phyloP scores from a whole-genome alignment of 2,113 vertebrate species.

The Anthoscopus minutus region DNA sequence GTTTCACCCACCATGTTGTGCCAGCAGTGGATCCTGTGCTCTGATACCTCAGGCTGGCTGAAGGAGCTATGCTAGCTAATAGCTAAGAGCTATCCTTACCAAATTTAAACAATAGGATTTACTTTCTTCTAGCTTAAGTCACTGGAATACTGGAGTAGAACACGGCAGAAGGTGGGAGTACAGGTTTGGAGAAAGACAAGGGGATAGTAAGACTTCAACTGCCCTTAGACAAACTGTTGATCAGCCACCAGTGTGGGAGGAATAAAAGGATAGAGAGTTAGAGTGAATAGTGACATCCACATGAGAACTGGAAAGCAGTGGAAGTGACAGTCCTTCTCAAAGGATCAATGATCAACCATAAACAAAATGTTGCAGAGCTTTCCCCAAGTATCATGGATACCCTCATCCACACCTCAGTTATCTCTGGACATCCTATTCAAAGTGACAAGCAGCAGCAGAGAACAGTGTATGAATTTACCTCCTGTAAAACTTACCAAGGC shows the following conservation, averaged over 20 bases:
- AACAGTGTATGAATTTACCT: not conserved
- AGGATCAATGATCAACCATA: not conserved
- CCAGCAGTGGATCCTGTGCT: not conserved
- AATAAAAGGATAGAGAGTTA: not conserved
- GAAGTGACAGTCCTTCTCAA: not conserved
- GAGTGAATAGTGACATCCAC: not conserved
- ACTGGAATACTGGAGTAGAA: not conserved
- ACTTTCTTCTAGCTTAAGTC: not conserved
- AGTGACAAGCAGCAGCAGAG: not conserved
- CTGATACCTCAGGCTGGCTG: not conserved
- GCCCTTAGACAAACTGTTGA: not conserved
- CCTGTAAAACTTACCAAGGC: constrained; percentile 72
- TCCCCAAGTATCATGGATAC: not conserved
- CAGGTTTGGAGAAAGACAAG: not conserved
- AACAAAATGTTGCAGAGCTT: not conserved
- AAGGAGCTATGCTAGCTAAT: not conserved
- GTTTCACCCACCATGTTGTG: not conserved
- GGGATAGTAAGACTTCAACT: not conserved
- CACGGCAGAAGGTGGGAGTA: not conserved
- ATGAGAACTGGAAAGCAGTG: not conserved
- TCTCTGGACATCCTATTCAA: not conserved
- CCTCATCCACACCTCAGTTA: not conserved
- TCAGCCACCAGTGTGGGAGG: not conserved
- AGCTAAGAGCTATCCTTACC: not conserved
- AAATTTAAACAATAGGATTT: not conserved